These are phyloP conservation scores for Trileptium ribeirensis DNA, from an alignment of 2,888 invertebrate species.

Conservation along the genomic window DNA sequence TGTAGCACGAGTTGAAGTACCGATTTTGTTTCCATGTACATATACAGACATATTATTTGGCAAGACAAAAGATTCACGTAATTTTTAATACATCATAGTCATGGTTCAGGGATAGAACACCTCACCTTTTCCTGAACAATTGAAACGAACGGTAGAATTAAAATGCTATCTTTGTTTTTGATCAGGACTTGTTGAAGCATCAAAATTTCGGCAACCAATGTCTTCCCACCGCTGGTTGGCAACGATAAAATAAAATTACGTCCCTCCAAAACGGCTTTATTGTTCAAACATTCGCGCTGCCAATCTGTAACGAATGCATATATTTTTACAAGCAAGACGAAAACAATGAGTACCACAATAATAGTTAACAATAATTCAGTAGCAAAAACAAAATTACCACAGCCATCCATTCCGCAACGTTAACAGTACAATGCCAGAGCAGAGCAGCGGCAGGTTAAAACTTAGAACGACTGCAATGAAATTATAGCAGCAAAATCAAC, in stretches of 20 bases:
- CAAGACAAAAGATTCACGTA: too few species aligned
- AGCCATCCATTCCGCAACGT: too few species aligned
- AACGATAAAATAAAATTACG: conserved; percentile 81
- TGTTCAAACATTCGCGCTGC: conserved; percentile 81
- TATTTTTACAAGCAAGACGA: too few species aligned
- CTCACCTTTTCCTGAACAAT: conserved; percentile 91
- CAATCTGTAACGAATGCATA: conserved; percentile 64
- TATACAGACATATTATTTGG: too few species aligned
- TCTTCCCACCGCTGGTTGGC: conserved; percentile 95
- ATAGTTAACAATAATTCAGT: not conserved
- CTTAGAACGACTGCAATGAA: too few species aligned
- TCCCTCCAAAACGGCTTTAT: conserved; percentile 65
- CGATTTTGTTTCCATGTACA: too few species aligned
- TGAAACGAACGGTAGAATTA: conserved; percentile 87
- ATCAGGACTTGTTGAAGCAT: conserved; percentile 77
- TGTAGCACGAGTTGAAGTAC: too few species aligned
- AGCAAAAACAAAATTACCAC: not conserved
- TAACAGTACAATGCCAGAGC: too few species aligned
- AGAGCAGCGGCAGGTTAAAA: too few species aligned
- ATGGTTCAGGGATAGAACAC: conserved; percentile 1
- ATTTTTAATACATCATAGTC: too few species aligned
- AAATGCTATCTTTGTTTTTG: conserved; percentile 71
- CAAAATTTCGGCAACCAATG: conserved; percentile 87
- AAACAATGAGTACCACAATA: too few species aligned
- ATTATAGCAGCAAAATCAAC: too few species aligned